Percentiles rank a stretch among this genome's conserved stretches.
phyloP scores from a whole-genome alignment of 2,888 invertebrate species.

The Aporophyla lueneburgensis region DNA sequence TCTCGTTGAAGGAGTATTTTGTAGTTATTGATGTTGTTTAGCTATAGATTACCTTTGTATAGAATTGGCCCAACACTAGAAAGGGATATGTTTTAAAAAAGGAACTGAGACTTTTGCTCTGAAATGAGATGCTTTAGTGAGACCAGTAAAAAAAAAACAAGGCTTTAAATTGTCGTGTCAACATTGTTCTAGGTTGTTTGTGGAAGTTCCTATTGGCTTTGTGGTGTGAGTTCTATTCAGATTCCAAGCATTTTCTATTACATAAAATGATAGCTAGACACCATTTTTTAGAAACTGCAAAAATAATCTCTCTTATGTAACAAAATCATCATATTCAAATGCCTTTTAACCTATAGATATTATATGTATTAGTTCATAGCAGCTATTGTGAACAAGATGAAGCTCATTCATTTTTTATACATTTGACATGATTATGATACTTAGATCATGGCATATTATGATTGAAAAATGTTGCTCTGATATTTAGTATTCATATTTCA shows the following conservation, averaged over 20 bases:
- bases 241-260: not conserved
- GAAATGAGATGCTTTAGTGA: not conserved
- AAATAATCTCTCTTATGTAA: slow-evolving; percentile 5
- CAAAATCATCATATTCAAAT: slow-evolving; percentile 6
- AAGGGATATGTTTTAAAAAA: not conserved
- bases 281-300: not conserved
- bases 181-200: not conserved
- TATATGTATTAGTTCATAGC: not conserved
- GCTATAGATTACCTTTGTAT: not conserved
- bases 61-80: not conserved
- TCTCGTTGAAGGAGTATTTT: too few species aligned
- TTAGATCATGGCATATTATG: not conserved
- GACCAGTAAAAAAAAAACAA: not conserved
- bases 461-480: not conserved
- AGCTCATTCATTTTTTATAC: slow-evolving; percentile 20
- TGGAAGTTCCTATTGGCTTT: not conserved
- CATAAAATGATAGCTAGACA: too few species aligned
- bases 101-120: not conserved
- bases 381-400: slow-evolving; percentile 19
- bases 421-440: not conserved
- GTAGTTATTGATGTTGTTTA: not conserved
- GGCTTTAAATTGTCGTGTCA: not conserved
- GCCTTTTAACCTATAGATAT: not conserved
- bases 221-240: not conserved
- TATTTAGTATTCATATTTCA: not conserved